Evolutionary conservation across 2,888 invertebrate species (phyloP).

Genomic region (Ypsolopha scabrella): DNA sequence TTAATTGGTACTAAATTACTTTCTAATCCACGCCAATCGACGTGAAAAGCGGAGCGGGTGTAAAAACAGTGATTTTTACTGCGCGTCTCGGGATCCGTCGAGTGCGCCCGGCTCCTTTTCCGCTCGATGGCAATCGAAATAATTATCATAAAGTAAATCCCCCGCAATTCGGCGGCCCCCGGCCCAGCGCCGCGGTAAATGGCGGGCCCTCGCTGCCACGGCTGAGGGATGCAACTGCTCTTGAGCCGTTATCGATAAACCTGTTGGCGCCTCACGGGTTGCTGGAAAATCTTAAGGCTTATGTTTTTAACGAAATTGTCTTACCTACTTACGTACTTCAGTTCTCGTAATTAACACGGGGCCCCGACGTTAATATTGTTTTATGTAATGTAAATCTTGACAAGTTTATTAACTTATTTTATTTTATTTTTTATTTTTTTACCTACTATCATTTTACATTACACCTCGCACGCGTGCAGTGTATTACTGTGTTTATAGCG

Average conservation of each 20-base stretch:
- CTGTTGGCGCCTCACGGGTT: no score
- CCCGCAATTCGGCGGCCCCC: slow-evolving; percentile 58
- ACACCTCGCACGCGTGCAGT: no score
- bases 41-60: slow-evolving; percentile 30
- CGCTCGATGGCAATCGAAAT: slow-evolving; percentile 62
- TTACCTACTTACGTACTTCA: no score
- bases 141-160: slow-evolving; percentile 68
- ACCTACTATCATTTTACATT: no score
- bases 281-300: no score
- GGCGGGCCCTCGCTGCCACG: slow-evolving; percentile 34
- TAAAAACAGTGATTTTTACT: slow-evolving; percentile 48
- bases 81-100: slow-evolving; percentile 35
- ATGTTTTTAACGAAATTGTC: no score
- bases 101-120: slow-evolving; percentile 43
- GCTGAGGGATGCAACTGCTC: slow-evolving; percentile 6
- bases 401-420: no score
- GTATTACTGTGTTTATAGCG: no score
- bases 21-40: slow-evolving; percentile 36
- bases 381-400: no score
- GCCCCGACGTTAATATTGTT: no score
- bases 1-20: slow-evolving; percentile 16
- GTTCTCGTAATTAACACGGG: no score
- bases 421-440: no score
- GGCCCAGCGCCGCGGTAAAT: slow-evolving; percentile 43
- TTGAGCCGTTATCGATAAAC: neutral